Evolutionary conservation across 2,888 invertebrate species (phyloP), one percentile per base, ranked within the genome.

Genomic region (Diabrotica balteata): DNA sequence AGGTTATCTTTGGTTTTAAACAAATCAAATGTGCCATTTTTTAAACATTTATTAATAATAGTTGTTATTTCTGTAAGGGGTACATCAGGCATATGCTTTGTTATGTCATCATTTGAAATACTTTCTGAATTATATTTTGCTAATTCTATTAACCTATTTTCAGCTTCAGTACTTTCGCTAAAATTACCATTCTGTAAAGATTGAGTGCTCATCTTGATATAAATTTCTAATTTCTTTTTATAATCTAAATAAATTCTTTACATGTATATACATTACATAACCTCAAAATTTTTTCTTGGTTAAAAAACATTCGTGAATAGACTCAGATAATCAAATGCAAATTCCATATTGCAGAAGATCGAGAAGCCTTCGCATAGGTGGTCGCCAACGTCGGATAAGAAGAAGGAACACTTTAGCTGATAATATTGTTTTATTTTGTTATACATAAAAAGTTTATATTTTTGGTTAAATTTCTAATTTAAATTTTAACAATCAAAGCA

Each of bases 51-150:
- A 83, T 97, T 97, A 55, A 96, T 90, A 8, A 90, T 89, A 59
- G 87, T 84, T 0, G 94, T 93, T 66, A 91, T 86, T 69, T 90
- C 88, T 49, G 86, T 84, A 0, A 91, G 87, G 7, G 89, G 86
- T 50, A 93, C 82, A 71, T 90, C 88, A 0, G 93, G 91, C 63
- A 94, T 85, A 69, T 90, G 90, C 68, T 88, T 87, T 69, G 90
- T 89, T 61, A 96, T 89, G 77, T 94, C 92, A 80, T 91, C 90
- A 80, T 94, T 93, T 4, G 92, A 91, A 67, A 96, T 90, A 2
- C 96, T 96, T 78, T 91, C 91, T 0, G 92, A 89, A 78, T 90
- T 90, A 59, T 88, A 85, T 79, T 90, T 90, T 7, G 93, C 93
- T 62, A 94, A 84, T 69, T 86, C 87, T 46, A 93, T 78, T 71